Base-by-base conservation (phyloP, 1,140 invertebrate genomes). In the Araneus ventricosus region DNA sequence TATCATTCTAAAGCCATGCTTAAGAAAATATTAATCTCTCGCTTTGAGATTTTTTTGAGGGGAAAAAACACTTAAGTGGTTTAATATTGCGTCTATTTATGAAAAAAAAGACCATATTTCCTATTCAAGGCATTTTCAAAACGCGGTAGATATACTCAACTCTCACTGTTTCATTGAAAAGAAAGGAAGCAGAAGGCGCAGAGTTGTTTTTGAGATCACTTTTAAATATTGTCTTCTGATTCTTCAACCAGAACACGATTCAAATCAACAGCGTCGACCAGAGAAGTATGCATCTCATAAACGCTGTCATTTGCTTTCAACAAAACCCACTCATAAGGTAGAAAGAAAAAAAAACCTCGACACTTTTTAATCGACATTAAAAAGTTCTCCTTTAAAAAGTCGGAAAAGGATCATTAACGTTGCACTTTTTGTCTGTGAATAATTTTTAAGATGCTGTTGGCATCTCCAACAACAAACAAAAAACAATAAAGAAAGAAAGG, bases 321-420 rank as follows among this genome's bases (percentile, higher is more conserved):
- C 67, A 34, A 37, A 75, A 34, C 67, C 20, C 67, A 30, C 61
- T 30, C n/a, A 4, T 14, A 14, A 75, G 30, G 30, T 20, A 75
- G 5, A 75, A 75, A 34, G 30, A 34, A 20, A 34, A 34, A 17
- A 75, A 30, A 30, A 70, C 30, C 30, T 34, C 20, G 30, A 34
- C 67, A 75, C 67, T 75, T 75, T 75, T 75, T 75, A 75, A 75
- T 34, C 30, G 67, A 20, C 27, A 75, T 75, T 75, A 34, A 75
- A 75, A 75, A 34, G 30, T 20, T 75, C 20, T 37, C 27, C 10
- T 30, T 8, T 10, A 27, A 67, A 67, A 67, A 67, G 27, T 27
- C 24, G 10, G 67, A 30, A 37, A 52, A 75, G 67, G 30, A 75
- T 75, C 67, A 75, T 75, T 75, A 75, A 75, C 30, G 67, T 34